These are phyloP conservation scores for Diplodus sargus DNA, from an alignment of 2,797 vertebrate genomes.

Conservation along the genomic window DNA sequence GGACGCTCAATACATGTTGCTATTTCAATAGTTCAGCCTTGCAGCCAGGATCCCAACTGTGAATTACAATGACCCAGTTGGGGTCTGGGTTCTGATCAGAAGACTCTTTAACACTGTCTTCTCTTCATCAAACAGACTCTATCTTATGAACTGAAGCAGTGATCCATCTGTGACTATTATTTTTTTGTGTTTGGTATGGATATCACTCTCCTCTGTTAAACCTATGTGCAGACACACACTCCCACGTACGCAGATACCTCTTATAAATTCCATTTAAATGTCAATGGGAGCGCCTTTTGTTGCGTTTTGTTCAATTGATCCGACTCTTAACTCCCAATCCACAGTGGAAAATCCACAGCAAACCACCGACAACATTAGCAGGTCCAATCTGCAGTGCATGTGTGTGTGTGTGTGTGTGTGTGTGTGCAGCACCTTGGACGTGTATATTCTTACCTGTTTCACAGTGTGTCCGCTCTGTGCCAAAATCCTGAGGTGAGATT, in stretches of 20 bases:
- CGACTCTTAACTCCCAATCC: constrained; percentile 14
- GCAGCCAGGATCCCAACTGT: constrained; percentile 1
- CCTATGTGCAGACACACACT: not conserved
- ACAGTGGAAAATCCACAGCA: constrained; percentile 13
- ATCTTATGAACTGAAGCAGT: not conserved
- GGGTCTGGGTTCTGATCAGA: constrained; percentile 13
- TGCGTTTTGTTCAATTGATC: constrained; percentile 32
- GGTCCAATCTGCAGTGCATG: constrained; percentile 22
- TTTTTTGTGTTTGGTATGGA: constrained; percentile 1
- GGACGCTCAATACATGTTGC: not conserved
- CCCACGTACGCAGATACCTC: not conserved
- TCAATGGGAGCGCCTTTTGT: constrained; percentile 29
- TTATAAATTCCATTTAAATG: constrained; percentile 23
- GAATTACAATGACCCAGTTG: constrained; percentile 11
- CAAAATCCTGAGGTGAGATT: constrained; percentile 58
- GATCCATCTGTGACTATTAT: not conserved
- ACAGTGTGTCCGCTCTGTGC: constrained; percentile 11
- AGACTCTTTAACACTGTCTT: constrained; percentile 5
- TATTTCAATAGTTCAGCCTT: constrained; percentile 16
- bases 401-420: constrained; percentile 14
- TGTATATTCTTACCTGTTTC: constrained; percentile 45
- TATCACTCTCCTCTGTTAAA: not conserved
- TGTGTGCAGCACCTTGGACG: constrained; percentile 5
- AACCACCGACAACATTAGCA: too few relatives aligned
- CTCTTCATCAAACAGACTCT: not conserved